These are phyloP conservation scores for Zophobas atratus DNA, from an alignment of 1,140 invertebrate species.

Conservation along the genomic window DNA sequence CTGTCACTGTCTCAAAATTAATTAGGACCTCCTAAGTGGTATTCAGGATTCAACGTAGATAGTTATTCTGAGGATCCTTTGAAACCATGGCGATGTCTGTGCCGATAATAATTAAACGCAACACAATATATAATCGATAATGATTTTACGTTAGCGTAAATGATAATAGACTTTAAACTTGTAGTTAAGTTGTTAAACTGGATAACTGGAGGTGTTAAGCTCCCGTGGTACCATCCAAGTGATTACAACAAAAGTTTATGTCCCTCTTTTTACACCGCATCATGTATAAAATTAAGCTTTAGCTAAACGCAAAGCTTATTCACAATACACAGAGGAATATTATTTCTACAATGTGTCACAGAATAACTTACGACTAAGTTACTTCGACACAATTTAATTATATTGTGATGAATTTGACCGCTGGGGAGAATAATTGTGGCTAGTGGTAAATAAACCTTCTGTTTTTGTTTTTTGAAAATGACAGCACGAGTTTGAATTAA, in stretches of 20 bases:
- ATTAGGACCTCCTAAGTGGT: conserved; percentile 23
- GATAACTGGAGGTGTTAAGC: background rate
- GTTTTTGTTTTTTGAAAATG: too few relatives aligned
- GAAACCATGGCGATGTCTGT: conserved; percentile 7
- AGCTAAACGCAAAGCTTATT: too few relatives aligned
- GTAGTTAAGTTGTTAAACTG: background rate
- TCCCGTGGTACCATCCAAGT: background rate
- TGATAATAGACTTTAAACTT: background rate
- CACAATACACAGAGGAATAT: background rate
- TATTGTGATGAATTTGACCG: background rate
- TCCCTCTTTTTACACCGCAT: too few relatives aligned
- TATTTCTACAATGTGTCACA: background rate
- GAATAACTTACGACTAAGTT: background rate
- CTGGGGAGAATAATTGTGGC: too few relatives aligned
- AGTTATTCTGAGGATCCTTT: conserved; percentile 13
- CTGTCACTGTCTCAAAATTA: conserved; percentile 23
- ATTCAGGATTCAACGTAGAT: background rate
- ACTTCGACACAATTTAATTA: background rate
- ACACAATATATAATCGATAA: conserved; percentile 15
- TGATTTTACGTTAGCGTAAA: background rate
- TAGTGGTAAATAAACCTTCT: too few relatives aligned
- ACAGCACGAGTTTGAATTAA: background rate
- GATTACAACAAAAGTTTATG: too few relatives aligned
- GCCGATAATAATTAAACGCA: conserved; percentile 24
- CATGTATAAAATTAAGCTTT: too few relatives aligned